Percentiles rank a stretch among this genome's conserved stretches.
These are phyloP conservation scores for Epirrhoe tristata DNA, from an alignment of 2,888 invertebrate species.

Conservation along the genomic window DNA sequence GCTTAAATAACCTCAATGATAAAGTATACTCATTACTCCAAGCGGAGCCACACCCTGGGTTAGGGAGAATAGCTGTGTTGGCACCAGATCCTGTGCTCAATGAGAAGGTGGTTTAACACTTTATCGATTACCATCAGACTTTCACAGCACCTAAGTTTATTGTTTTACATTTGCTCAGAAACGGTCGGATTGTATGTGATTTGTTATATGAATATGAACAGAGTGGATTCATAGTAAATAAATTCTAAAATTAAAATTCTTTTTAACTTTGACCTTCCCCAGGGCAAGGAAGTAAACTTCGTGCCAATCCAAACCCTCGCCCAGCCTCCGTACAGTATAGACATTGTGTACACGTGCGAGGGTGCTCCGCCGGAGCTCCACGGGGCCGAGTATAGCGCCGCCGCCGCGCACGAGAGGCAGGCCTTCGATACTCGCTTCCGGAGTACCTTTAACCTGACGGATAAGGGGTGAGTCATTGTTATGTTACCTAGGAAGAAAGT, in stretches of 20 bases:
- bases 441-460: slow-evolving; percentile 89
- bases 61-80: slow-evolving; percentile 64
- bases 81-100: slow-evolving; percentile 58
- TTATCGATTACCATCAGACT: background rate
- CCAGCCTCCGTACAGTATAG: slow-evolving; percentile 92
- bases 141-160: too few relatives aligned
- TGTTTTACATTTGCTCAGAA: too few relatives aligned
- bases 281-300: slow-evolving; percentile 88
- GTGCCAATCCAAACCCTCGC: slow-evolving; percentile 91
- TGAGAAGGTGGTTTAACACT: slow-evolving; percentile 52
- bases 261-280: too few relatives aligned
- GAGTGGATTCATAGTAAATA: too few relatives aligned
- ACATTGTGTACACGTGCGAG: slow-evolving; percentile 93
- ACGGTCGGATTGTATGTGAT: too few relatives aligned
- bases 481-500: too few relatives aligned
- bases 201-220: too few relatives aligned
- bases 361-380: slow-evolving; percentile 85
- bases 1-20: slow-evolving; percentile 90
- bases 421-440: slow-evolving; percentile 93
- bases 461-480: slow-evolving; percentile 88
- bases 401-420: slow-evolving; percentile 85
- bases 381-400: slow-evolving; percentile 88
- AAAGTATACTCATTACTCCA: slow-evolving; percentile 90
- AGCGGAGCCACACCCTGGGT: slow-evolving; percentile 74
- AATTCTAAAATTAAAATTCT: too few relatives aligned